Conservation (phyloP, 2,113 vertebrate genomes). For the Heterocephalus glaber region DNA sequence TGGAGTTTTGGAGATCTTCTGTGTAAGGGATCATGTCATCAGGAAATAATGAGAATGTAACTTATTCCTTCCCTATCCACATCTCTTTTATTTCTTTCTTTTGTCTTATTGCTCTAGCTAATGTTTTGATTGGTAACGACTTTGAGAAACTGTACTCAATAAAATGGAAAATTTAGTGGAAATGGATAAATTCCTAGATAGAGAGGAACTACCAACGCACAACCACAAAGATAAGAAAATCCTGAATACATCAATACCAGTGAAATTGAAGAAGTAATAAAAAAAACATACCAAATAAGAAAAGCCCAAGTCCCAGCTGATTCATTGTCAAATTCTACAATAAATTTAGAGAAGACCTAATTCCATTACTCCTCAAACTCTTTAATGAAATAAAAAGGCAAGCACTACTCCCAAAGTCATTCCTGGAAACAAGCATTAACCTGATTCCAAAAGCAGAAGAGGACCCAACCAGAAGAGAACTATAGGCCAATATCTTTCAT, state of each 20-base stretch:
- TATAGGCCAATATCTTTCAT: not conserved
- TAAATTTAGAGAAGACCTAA: not conserved
- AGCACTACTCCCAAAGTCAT: not conserved
- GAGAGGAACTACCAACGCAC: not conserved
- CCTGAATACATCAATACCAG: not conserved
- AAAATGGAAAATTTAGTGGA: not conserved
- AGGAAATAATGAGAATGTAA: not conserved
- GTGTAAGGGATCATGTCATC: not conserved
- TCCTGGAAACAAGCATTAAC: not conserved
- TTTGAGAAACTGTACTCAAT: not conserved
- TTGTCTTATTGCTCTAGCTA: not conserved
- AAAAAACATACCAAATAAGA: not conserved
- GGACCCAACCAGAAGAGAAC: not conserved
- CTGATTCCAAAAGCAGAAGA: not conserved
- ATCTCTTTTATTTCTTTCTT: not conserved
- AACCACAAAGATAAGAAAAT: not conserved
- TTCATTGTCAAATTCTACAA: not conserved
- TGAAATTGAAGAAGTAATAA: not conserved
- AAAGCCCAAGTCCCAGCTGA: not conserved
- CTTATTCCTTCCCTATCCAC: not conserved
- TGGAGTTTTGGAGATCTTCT: not conserved
- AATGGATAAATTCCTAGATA: not conserved
- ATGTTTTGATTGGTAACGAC: not conserved
- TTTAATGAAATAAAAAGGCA: not conserved
- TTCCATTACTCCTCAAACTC: not conserved